Percentiles rank a stretch among this genome's conserved stretches.
phyloP scores from a whole-genome alignment of 2,113 vertebrate genomes.

The Hiodon tergisus region DNA sequence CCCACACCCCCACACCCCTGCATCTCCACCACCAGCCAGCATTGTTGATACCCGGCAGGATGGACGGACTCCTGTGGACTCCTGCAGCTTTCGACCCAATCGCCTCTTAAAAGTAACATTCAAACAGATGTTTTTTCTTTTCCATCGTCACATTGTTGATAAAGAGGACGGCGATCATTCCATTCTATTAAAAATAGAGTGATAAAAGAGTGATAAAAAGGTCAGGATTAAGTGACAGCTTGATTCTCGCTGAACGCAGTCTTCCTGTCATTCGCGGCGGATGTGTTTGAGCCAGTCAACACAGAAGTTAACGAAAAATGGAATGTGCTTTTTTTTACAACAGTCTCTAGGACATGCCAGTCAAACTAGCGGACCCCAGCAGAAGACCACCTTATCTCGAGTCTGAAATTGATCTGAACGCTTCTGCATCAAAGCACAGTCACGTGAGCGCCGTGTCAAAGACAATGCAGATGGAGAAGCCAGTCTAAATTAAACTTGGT shows the following conservation, averaged over 20 bases:
- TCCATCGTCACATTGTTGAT: too few species aligned
- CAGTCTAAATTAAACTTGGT: not conserved
- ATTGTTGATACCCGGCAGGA: too few species aligned
- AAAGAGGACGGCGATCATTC: too few species aligned
- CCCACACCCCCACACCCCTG: too few species aligned
- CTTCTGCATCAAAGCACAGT: not conserved
- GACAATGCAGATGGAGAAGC: not conserved
- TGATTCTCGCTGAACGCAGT: not conserved
- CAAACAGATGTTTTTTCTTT: too few species aligned
- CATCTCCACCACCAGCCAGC: too few species aligned
- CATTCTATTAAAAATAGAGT: too few species aligned
- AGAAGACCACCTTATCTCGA: not conserved
- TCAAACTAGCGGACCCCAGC: not conserved
- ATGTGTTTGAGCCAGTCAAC: not conserved
- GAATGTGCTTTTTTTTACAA: not conserved
- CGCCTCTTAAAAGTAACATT: too few species aligned
- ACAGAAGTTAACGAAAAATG: not conserved
- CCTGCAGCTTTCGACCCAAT: too few species aligned
- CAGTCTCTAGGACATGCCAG: not conserved
- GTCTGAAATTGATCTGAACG: not conserved
- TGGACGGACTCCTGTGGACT: too few species aligned
- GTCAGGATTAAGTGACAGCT: too few species aligned
- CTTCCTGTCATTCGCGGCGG: not conserved
- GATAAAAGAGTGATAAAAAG: too few species aligned
- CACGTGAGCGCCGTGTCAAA: not conserved